Evolutionary conservation across 2,797 vertebrate species (phyloP).

Genomic region (Manis crassicaudata): DNA sequence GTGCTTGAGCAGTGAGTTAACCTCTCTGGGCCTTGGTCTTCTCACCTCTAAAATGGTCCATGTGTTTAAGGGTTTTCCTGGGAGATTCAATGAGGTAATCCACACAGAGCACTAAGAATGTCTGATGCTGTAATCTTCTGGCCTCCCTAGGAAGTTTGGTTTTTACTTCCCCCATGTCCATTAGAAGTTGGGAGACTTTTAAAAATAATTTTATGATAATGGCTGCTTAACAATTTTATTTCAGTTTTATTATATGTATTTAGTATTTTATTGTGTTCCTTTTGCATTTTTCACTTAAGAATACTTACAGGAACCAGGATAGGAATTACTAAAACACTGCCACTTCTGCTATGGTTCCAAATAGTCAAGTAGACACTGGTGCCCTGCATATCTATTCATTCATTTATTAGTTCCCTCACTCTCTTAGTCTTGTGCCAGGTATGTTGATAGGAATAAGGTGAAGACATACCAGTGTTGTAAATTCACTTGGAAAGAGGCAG

Average conservation of each 20-base stretch:
- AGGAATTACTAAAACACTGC: background rate
- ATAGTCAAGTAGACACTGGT: background rate
- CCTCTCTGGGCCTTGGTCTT: background rate
- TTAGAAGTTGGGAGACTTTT: background rate
- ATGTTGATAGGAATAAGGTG: background rate
- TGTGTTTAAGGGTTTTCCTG: background rate
- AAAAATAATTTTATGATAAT: conserved; percentile 48
- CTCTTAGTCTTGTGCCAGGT: background rate
- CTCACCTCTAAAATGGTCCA: background rate
- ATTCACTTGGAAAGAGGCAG: background rate
- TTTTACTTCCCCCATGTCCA: background rate
- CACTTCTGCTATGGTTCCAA: background rate
- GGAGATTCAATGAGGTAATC: background rate
- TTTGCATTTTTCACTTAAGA: conserved; percentile 46
- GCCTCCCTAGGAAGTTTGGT: background rate
- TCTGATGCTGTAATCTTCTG: background rate
- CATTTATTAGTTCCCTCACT: conserved; percentile 32
- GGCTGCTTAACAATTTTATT: conserved; percentile 34
- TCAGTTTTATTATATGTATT: background rate
- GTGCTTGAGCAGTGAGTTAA: background rate
- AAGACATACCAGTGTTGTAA: background rate
- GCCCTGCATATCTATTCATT: conserved; percentile 5
- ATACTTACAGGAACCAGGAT: background rate
- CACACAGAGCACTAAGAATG: background rate
- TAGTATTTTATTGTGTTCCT: conserved; percentile 31